Conservation (phyloP, 2,888 invertebrate species). For the Ichneumoninae sp. region DNA sequence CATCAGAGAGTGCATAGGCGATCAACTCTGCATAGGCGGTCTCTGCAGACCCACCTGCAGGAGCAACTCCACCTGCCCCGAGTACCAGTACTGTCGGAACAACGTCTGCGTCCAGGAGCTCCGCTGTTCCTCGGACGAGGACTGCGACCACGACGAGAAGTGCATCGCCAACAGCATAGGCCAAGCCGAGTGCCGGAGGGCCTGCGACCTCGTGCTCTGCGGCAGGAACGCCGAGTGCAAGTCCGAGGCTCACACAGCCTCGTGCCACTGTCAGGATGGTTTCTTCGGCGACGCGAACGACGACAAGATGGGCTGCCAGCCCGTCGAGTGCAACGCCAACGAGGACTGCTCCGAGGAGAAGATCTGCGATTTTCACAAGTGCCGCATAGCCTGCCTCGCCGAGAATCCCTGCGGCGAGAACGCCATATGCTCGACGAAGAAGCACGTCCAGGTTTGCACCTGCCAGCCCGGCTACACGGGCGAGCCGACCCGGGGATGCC, state of each 20-base stretch:
- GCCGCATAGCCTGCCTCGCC: conserved; percentile 93
- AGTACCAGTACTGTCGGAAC: conserved; percentile 93
- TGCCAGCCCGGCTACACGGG: conserved; percentile 96
- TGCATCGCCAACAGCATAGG: conserved; percentile 90
- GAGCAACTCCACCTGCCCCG: conserved; percentile 92
- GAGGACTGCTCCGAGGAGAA: conserved; percentile 93
- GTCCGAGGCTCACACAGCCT: conserved; percentile 89
- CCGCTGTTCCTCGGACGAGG: conserved; percentile 89
- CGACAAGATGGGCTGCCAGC: conserved; percentile 91
- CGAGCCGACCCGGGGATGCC: conserved; percentile 90
- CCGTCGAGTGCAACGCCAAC: conserved; percentile 90
- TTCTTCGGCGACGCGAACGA: conserved; percentile 91
- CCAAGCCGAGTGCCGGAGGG: conserved; percentile 91
- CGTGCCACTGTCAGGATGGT: conserved; percentile 92
- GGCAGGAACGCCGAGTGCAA: conserved; percentile 93
- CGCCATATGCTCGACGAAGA: conserved; percentile 93
- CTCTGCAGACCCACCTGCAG: conserved; percentile 94
- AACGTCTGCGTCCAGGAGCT: conserved; percentile 94
- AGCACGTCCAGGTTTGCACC: conserved; percentile 91
- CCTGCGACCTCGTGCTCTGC: conserved; percentile 91
- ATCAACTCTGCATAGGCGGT: conserved; percentile 93
- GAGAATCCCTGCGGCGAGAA: conserved; percentile 94
- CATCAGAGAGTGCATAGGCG: conserved; percentile 93
- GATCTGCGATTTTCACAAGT: conserved; percentile 92
- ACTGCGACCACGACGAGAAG: conserved; percentile 91